Evolutionary conservation across 2,113 vertebrate genomes (phyloP), one percentile per base, ranked within the genome.

Genomic region (Eira barbara): DNA sequence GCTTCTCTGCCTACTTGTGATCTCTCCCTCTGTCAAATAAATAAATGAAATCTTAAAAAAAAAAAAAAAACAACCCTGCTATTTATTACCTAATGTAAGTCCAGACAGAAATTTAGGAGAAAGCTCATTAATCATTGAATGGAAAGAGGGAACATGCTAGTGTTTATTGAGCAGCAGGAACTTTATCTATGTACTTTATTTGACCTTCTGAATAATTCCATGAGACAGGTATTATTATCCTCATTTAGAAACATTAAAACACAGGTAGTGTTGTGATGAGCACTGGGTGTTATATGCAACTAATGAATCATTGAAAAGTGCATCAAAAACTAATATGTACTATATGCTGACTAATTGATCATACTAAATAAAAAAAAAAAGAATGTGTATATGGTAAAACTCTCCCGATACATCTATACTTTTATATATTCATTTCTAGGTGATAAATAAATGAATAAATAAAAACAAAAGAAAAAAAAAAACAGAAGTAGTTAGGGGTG

Each of bases 161-260:
- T 47, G 14, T 59, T 78, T 59, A n/a, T 21, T 94, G 15, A 89
- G 20, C 21, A 81, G 17, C 9, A 73, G 39, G 2, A 61, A 59
- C 25, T 76, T 82, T 36, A 67, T 20, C 17, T 57, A 11, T 15
- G 4, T 59, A 49, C 88, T 29, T 39, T 85, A 61, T 80, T 25
- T 7, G 79, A 52, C 29, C n/a, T 76, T 69, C 17, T 91, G 20
- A n/a, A n/a, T 47, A 39, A 39, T 20, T 78, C 55, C 85, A 15
- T 12, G 11, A 88, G 52, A 42, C 36, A 95, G 21, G 6, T 25
- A 95, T 85, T 95, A 20, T 79, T 84, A 65, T 39, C 12, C 13
- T 85, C 36, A 71, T 52, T 91, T 63, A 71, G 71, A 92, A 95
- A 96, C 9, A 57, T 87, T 80, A n/a, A 89, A 36, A 81, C 74